Evolutionary conservation across 2,797 vertebrate species (phyloP).

Genomic region (Silurus lanzhouensis): DNA sequence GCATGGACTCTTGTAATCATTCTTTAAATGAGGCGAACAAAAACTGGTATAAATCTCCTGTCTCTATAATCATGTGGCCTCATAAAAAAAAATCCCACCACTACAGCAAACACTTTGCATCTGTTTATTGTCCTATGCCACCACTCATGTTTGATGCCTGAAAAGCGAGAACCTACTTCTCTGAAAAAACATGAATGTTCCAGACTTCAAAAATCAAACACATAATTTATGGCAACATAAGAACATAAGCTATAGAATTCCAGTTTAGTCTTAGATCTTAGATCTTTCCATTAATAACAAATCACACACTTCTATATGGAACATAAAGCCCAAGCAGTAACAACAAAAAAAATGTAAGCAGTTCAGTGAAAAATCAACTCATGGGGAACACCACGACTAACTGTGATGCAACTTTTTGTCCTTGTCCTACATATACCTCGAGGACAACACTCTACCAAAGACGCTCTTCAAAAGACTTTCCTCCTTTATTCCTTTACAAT

Average conservation of each 20-base stretch:
- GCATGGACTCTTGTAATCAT: too few relatives aligned
- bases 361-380: slow-evolving; percentile 23
- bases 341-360: slow-evolving; percentile 34
- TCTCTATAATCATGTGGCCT: not conserved
- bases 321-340: slow-evolving; percentile 63
- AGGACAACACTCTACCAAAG: not conserved
- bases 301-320: slow-evolving; percentile 60
- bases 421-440: slow-evolving; percentile 40
- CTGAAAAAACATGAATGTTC: not conserved
- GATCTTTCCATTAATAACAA: slow-evolving; percentile 12
- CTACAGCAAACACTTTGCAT: not conserved
- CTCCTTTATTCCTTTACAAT: slow-evolving; percentile 52
- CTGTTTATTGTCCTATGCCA: not conserved
- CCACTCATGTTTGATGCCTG: not conserved
- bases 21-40: not conserved
- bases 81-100: not conserved
- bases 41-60: not conserved
- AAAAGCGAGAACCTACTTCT: not conserved
- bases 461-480: slow-evolving; percentile 38
- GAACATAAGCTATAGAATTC: not conserved
- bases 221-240: not conserved
- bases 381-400: slow-evolving; percentile 6
- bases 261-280: not conserved
- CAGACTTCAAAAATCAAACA: slow-evolving; percentile 4
- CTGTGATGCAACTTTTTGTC: slow-evolving; percentile 17